Evolutionary conservation across 1,140 invertebrate genomes (phyloP).

Genomic region (Pinna nobilis): DNA sequence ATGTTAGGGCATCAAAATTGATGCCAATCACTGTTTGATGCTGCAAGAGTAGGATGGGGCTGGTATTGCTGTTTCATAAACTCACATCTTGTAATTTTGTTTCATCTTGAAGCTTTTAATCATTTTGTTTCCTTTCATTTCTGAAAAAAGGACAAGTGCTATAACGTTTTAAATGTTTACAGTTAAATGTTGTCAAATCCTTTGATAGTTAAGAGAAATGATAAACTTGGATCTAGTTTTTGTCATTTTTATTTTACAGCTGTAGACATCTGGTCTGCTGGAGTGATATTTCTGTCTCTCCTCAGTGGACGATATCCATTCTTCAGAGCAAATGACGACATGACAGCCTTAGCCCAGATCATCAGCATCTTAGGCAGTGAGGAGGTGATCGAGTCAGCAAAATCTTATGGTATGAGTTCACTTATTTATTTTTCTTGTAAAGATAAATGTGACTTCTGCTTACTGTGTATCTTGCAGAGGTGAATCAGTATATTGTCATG

Average conservation of each 20-base stretch:
- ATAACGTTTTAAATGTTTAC: too few relatives aligned
- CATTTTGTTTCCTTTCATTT: too few relatives aligned
- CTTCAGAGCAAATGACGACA: slow-evolving; percentile 87
- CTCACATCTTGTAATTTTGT: too few relatives aligned
- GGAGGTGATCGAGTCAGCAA: slow-evolving; percentile 82
- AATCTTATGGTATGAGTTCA: slow-evolving; percentile 80
- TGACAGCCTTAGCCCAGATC: slow-evolving; percentile 88
- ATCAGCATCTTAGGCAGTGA: slow-evolving; percentile 86
- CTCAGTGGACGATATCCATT: slow-evolving; percentile 88
- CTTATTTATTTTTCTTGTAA: not conserved
- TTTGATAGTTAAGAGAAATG: too few relatives aligned
- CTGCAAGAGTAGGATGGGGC: too few relatives aligned
- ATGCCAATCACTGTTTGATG: too few relatives aligned
- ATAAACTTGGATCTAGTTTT: not conserved
- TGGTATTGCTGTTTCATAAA: too few relatives aligned
- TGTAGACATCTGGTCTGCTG: slow-evolving; percentile 93
- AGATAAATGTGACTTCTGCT: not conserved
- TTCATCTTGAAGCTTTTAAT: too few relatives aligned
- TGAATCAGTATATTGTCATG: not conserved
- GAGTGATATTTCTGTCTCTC: slow-evolving; percentile 88
- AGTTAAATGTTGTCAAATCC: not conserved
- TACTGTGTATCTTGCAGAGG: not conserved
- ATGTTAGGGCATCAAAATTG: too few relatives aligned
- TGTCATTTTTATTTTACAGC: slow-evolving; percentile 74
- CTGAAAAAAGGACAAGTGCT: too few relatives aligned